These are phyloP conservation scores for Cydia amplana DNA, from an alignment of 1,140 invertebrate species.

Conservation along the genomic window DNA sequence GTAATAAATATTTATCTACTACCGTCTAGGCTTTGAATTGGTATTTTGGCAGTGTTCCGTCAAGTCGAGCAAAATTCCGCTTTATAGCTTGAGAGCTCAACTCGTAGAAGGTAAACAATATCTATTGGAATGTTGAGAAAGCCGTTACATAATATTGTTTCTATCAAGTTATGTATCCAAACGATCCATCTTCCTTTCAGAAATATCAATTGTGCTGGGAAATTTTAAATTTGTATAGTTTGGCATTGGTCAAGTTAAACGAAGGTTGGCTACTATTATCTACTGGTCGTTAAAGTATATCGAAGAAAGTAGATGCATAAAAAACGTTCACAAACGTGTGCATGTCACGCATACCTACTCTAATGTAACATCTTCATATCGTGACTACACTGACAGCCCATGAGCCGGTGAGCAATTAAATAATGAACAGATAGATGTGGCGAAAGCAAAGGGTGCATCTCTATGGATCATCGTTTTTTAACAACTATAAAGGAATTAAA, in stretches of 20 bases:
- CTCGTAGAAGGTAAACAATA: background rate
- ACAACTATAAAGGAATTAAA: background rate
- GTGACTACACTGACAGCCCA: slow-evolving; percentile 10
- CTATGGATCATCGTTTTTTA: background rate
- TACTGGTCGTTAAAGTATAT: slow-evolving; percentile 12
- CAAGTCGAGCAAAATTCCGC: no score
- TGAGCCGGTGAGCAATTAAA: slow-evolving; percentile 6
- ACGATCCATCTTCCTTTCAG: slow-evolving; percentile 13
- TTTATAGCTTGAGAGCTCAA: no score
- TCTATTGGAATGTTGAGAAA: slow-evolving; percentile 8
- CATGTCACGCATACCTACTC: slow-evolving; percentile 11
- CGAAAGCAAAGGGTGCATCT: slow-evolving; percentile 7
- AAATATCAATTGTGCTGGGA: background rate
- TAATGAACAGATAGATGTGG: background rate
- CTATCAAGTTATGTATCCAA: slow-evolving; percentile 5
- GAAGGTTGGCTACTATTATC: background rate
- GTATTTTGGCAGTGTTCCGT: no score
- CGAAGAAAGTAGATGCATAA: slow-evolving; percentile 12
- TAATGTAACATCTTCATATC: slow-evolving; percentile 9
- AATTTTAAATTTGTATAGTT: background rate
- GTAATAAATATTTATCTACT: no score
- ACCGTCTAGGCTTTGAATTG: no score
- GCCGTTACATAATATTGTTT: slow-evolving; percentile 17
- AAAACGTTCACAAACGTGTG: slow-evolving; percentile 8
- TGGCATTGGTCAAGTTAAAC: background rate